Percentiles rank a stretch among this genome's conserved stretches.
These are phyloP conservation scores for Morpho deidamia DNA, from an alignment of 2,888 invertebrate species.

Conservation along the genomic window DNA sequence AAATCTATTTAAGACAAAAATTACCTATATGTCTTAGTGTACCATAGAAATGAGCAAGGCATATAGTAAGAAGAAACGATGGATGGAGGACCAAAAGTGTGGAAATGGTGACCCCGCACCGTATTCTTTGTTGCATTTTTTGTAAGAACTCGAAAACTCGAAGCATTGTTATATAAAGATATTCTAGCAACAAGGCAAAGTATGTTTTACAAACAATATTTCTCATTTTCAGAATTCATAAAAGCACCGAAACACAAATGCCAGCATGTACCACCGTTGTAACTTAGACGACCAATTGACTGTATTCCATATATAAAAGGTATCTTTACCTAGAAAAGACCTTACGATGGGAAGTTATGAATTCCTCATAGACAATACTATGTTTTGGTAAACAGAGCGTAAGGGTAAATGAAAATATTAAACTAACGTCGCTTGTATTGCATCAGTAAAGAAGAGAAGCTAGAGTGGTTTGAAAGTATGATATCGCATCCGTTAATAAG, in stretches of 20 bases:
- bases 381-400: constrained; percentile 28
- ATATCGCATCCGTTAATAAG: constrained; percentile 18
- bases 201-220: not conserved
- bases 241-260: constrained; percentile 35
- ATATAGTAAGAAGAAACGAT: too few relatives aligned
- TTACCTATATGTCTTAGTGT: too few relatives aligned
- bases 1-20: too few relatives aligned
- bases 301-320: not conserved
- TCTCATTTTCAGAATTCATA: constrained; percentile 41
- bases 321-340: constrained; percentile 6
- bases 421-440: constrained; percentile 19
- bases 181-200: too few relatives aligned
- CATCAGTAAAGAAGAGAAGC: constrained; percentile 24
- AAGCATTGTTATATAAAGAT: too few relatives aligned
- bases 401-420: constrained; percentile 9
- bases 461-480: constrained; percentile 14
- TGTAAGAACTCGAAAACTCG: too few relatives aligned
- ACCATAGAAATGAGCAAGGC: too few relatives aligned
- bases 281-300: constrained; percentile 10
- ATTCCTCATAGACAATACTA: constrained; percentile 33
- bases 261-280: constrained; percentile 40
- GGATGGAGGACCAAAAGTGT: too few relatives aligned
- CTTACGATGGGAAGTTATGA: constrained; percentile 18
- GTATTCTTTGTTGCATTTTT: too few relatives aligned
- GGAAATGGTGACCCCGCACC: too few relatives aligned